phyloP scores from a whole-genome alignment of 2,888 invertebrate species.

The Acronicta alni region DNA sequence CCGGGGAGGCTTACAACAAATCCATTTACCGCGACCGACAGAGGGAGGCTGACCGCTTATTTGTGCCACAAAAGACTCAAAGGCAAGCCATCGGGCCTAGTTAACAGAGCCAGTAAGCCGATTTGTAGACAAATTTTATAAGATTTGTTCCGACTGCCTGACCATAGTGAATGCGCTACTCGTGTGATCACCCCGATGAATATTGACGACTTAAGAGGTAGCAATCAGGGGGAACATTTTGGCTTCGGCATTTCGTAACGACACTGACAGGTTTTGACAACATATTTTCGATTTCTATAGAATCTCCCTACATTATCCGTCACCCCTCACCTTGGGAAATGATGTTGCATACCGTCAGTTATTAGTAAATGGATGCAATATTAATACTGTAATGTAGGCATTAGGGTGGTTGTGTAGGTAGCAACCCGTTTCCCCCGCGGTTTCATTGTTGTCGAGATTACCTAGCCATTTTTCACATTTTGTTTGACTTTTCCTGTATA shows the following conservation, averaged over 20 bases:
- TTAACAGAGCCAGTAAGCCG: constrained; percentile 58
- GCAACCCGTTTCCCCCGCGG: neutral
- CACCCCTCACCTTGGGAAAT: constrained; percentile 44
- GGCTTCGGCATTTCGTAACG: constrained; percentile 1
- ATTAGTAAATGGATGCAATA: constrained; percentile 41
- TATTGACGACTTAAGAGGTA: constrained; percentile 57
- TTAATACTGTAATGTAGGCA: constrained; percentile 31
- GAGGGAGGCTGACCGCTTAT: constrained; percentile 54
- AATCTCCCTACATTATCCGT: constrained; percentile 20
- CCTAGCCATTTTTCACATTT: neutral
- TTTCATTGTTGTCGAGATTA: neutral
- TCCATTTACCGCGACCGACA: constrained; percentile 62
- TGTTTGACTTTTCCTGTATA: neutral
- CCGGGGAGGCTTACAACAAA: constrained; percentile 62
- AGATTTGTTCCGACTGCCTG: constrained; percentile 53
- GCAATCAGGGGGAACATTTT: constrained; percentile 19
- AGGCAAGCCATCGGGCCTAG: constrained; percentile 50
- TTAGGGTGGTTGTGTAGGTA: constrained; percentile 19
- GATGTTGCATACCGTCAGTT: constrained; percentile 44
- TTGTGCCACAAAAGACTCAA: constrained; percentile 59
- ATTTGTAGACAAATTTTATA: constrained; percentile 59
- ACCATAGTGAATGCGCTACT: constrained; percentile 35
- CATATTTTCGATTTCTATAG: constrained; percentile 41
- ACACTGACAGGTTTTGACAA: constrained; percentile 35
- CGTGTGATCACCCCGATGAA: constrained; percentile 44